Conservation (phyloP, 1,140 invertebrate species). For the Lasioglossum albipes region DNA sequence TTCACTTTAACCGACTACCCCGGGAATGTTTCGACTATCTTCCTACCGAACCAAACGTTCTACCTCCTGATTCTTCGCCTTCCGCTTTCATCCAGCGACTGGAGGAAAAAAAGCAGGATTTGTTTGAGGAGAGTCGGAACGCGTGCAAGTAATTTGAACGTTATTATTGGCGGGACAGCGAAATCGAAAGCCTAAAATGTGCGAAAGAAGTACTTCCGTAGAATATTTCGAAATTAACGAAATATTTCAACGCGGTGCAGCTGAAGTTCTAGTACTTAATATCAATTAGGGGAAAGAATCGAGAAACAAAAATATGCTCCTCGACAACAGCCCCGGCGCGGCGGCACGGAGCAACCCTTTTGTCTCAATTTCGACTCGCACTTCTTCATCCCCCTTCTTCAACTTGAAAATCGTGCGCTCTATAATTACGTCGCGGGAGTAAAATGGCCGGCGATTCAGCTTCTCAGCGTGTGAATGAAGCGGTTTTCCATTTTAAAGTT, state of each 20-base stretch:
- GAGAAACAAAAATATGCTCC: background rate
- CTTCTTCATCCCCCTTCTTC: constrained; percentile 12
- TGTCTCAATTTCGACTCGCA: background rate
- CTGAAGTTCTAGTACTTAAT: too few species aligned
- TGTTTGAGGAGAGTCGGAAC: too few species aligned
- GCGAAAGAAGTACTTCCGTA: too few species aligned
- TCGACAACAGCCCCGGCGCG: background rate
- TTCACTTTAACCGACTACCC: background rate
- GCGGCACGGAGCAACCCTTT: background rate
- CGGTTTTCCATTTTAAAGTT: constrained; percentile 24
- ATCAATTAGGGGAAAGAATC: background rate
- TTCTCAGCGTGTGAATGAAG: background rate
- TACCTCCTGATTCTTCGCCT: too few species aligned
- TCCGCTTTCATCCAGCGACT: too few species aligned
- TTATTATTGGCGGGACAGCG: too few species aligned
- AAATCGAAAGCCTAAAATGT: too few species aligned
- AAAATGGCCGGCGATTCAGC: constrained; percentile 31
- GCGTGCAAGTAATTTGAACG: too few species aligned
- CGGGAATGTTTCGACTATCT: background rate
- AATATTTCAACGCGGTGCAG: too few species aligned
- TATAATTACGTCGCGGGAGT: constrained; percentile 48
- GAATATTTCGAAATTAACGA: too few species aligned
- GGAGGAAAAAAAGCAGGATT: too few species aligned
- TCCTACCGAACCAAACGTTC: too few species aligned
- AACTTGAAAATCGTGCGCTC: constrained; percentile 12